Evolutionary conservation across 2,888 invertebrate genomes (phyloP), one percentile per base, ranked within the genome.

Genomic region (Empis stercorea): DNA sequence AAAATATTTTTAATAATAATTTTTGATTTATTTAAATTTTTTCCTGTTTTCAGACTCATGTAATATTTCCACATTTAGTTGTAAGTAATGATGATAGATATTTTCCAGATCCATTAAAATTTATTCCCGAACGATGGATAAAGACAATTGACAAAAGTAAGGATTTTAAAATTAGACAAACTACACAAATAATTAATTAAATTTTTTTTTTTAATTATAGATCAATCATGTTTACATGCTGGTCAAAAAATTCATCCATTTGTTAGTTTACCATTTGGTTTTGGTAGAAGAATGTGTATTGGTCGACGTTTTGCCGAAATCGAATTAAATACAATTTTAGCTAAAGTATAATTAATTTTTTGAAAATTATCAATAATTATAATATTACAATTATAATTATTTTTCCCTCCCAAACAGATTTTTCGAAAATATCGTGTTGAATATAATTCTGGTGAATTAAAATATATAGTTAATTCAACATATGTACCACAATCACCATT

Each of bases 231-330:
- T 52, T 67, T 67, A 47, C 61, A 66, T 60, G 59, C 63, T 46
- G 61, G 59, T 47, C 69, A 78, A 59, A 74, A 77, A 73, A 80
- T 81, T 48, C 83, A 84, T 66, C 84, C 83, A 27, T 85, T 82
- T 62, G 80, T 81, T 1, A 79, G 81, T 45, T 71, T 85, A 51
- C 84, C 85, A 11, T 85, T 85, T 66, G 85, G 85, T 9, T 84
- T 80, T 62, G 85, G 85, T 2, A 73, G 84, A 48, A 73, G 85
- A 53, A 84, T 83, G 73, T 86, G 85, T 65, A 73, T 85, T 57
- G 87, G 87, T 43, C 77, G 84, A 57, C 72, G 87, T 59, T 85
- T 87, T 65, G 87, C 87, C 15, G 87, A 87, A 69, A 80, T 81
- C 44, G 87, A 87, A 67, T 67, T 87, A 56, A 80, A 84, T 58